Base-by-base conservation (phyloP, 2,113 vertebrate genomes). In the Dryoscopus gambensis region DNA sequence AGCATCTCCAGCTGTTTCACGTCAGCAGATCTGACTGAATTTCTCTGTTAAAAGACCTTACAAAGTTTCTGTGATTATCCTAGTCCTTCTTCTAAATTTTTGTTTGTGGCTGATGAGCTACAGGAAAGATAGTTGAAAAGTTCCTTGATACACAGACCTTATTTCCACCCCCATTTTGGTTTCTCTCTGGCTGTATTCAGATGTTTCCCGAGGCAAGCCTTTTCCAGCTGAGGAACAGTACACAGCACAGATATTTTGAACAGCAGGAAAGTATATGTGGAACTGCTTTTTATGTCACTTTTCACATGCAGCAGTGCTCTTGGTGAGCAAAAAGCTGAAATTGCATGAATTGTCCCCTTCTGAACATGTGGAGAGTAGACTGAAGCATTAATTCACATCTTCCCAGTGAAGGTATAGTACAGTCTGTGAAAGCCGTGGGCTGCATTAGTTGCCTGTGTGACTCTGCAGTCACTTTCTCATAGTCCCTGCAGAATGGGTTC, bases 1-100 rank as follows among this genome's bases (percentile, higher is more conserved):
- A 82, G 39, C 81, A 94, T 89, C 75, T 86, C 94, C 96, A 98
- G 97, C 95, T 97, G 97, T 94, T 98, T 95, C 76, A 75, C 1
- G 4, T 98, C 97, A 96, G 65, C 33, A 78, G 69, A 74, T 85
- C 50, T 76, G 70, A 70, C 67, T 70, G 74, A 95, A 76, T 49
- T 93, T 62, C 73, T 94, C 82, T 94, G 77, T 95, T 97, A 97
- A 97, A 35, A 93, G 71, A 96, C 42, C 79, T 89, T 87, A 44
- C 77, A 95, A 95, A 97, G 53, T 76, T 90, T 82, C 87, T 92
- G 77, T 96, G 92, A 96, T 95, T 97, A 89, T 92, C 35, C 92
- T 85, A 57, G 73, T 92, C 46, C 91, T 84, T 94, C 63, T 53
- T 87, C 62, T 87, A 67, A 80, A 87, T 88, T 90, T 85, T 96